Evolutionary conservation across 2,113 vertebrate genomes (phyloP), one percentile per base, ranked within the genome.

Genomic region (Ranitomeya imitator): DNA sequence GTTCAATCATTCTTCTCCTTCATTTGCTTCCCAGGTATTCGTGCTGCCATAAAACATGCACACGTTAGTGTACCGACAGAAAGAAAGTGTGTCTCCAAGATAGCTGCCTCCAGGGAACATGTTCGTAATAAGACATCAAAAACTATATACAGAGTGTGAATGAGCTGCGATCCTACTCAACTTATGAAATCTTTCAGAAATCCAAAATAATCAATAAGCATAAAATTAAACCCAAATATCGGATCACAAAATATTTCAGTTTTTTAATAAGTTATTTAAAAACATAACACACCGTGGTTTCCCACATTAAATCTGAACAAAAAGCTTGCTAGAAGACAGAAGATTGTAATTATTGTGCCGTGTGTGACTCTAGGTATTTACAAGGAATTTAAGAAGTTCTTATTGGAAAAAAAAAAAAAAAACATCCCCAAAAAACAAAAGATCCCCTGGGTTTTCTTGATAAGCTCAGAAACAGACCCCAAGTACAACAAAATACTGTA

Each of bases 181-280:
- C 26, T 31, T 31, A 31, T 31, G 26, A 31, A 31, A 45, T 45
- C 37, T 45, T 31, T 45, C 37, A 45, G 37, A 45, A 45, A 45
- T 45, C 5, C 2, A 45, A 45, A 45, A 45, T 4, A 45, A 45
- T 45, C 37, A 45, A 45, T 45, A 45, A 45, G 0, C 37, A 45
- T 45, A 45, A 45, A 45, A 45, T 45, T 45, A 4, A 45, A 45
- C 37, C 37, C 37, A 45, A 45, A 5, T 45, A 45, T 10, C 19
- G 15, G 37, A 21, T 52, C 37, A 21, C 52, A 9, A 52, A 76
- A 76, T 52, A 76, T 51, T 51, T 19, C 73, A 51, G 16, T 69
- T 69, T 69, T 74, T 76, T 76, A 76, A 76, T 76, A 76, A 76
- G 18, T 76, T 76, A 76, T 76, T 51, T 76, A 76, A 76, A 52